Evolutionary conservation across 2,113 vertebrate genomes (phyloP), one percentile per base, ranked within the genome.

Genomic region (Brienomyrus brachyistius): DNA sequence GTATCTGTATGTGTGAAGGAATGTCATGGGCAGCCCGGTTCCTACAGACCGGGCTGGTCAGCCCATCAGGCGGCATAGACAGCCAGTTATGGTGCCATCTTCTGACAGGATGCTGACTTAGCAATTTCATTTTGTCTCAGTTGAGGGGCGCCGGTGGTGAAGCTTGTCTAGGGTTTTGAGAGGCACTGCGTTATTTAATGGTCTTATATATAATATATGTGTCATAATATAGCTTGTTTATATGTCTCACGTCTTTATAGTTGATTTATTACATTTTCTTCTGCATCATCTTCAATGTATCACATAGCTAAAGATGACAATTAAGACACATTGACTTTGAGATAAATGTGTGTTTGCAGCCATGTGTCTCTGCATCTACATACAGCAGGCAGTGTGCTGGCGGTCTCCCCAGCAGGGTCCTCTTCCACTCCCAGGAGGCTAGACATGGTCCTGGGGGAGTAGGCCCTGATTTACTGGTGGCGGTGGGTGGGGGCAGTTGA

Each of bases 401-500:
- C 92, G 86, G 94, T 91, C 90, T 97, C 95, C 92, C 97, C 97
- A 19, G 96, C 94, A 86, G 97, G 95, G 91, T 97, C 97, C 94
- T 97, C 97, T 88, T 97, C 96, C 23, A 98, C 97, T 94, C 98
- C 97, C 1, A 98, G 98, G 92, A 97, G 93, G 56, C 97, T 97
- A 94, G 98, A 97, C 98, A 99, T 99, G 93, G 93, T 1, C 93
- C 94, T 89, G 93, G 94, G 90, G 94, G 94, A 51, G 94, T 91
- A 51, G 31, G 17, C 84, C 62, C 91, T 90, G 83, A 91, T n/a
- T 62, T 90, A 10, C 17, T 84, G 10, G 23, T n/a, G 4, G 0
- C 48, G 52, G 7, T n/a, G 1, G 82, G 62, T 86, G 88, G 85
- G 19, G 91, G 90, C 77, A 13, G 35, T 27, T 90, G 89, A 9